These are phyloP conservation scores for Coptodon rendalli DNA, from an alignment of 2,113 vertebrate species.

Conservation along the genomic window DNA sequence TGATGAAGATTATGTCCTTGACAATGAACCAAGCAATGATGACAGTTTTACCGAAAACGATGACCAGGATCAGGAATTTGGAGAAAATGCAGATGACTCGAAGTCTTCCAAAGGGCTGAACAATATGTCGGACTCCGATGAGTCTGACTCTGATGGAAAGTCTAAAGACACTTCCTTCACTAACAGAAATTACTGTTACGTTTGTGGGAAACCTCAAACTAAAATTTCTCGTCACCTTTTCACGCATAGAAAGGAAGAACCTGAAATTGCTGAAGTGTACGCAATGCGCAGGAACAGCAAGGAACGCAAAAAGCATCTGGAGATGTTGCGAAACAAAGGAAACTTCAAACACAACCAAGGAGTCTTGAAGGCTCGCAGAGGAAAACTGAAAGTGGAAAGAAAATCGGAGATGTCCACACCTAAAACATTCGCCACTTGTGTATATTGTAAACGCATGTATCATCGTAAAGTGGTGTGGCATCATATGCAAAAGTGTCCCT, in stretches of 20 bases:
- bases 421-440: not conserved
- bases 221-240: conserved; percentile 41
- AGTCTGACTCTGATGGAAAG: not conserved
- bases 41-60: not conserved
- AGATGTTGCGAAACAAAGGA: conserved; percentile 11
- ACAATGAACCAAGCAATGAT: not conserved
- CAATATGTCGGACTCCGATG: not conserved
- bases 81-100: not conserved
- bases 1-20: not conserved
- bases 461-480: not conserved
- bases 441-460: conserved; percentile 39
- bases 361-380: not conserved
- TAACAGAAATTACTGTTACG: conserved; percentile 35
- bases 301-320: not conserved
- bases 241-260: not conserved
- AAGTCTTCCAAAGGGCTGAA: not conserved
- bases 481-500: conserved; percentile 15
- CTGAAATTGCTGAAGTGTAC: conserved; percentile 12
- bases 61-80: not conserved
- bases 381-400: conserved; percentile 9
- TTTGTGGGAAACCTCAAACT: conserved; percentile 9
- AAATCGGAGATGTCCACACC: fast-evolving
- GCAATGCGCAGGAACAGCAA: not conserved
- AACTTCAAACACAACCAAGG: conserved; percentile 33
- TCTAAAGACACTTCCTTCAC: not conserved